Base-by-base conservation (phyloP, 2,113 vertebrate genomes). In the Promerops cafer region DNA sequence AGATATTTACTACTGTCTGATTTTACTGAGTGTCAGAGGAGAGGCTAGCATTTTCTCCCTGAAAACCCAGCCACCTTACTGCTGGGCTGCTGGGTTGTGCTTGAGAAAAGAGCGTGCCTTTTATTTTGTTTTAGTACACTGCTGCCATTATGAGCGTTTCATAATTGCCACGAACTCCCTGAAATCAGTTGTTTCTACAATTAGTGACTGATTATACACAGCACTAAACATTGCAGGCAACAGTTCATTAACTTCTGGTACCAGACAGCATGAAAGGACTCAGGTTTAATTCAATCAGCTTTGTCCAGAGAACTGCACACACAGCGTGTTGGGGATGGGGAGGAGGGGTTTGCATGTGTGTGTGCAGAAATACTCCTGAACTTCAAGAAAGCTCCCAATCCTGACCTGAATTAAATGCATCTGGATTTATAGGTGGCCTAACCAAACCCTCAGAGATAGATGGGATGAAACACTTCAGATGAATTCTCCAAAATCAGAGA, bases 141-240 rank as follows among this genome's bases (percentile, higher is more conserved):
- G 56, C 53, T 40, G 13, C 82, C 39, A 57, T 93, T 91, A 82
- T 39, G 8, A 96, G 96, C 0, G 0, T 83, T 87, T 97, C 85
- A 49, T 95, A 95, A 98, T 96, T 95, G 91, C 97, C 53, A 42
- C 1, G 0, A 89, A 96, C 83, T 88, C 96, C 89, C 96, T 53
- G 71, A 97, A 97, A 98, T 96, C 96, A 74, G 97, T 97, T 97
- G 96, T 97, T 98, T 97, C 96, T 96, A 90, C 96, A 97, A 96
- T 96, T 97, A 97, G 97, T 88, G 94, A 95, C 96, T 96, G 97
- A 97, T 98, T 97, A 98, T 89, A 97, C 91, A 97, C 91, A 60
- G 96, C 94, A 94, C 96, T 97, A 96, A 96, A 87, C 96, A 95
- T 70, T 61, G 83, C 92, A 57, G 6, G 84, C 75, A 94, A 87